phyloP scores from a whole-genome alignment of 2,797 vertebrate genomes.

The Channallabes apus region DNA sequence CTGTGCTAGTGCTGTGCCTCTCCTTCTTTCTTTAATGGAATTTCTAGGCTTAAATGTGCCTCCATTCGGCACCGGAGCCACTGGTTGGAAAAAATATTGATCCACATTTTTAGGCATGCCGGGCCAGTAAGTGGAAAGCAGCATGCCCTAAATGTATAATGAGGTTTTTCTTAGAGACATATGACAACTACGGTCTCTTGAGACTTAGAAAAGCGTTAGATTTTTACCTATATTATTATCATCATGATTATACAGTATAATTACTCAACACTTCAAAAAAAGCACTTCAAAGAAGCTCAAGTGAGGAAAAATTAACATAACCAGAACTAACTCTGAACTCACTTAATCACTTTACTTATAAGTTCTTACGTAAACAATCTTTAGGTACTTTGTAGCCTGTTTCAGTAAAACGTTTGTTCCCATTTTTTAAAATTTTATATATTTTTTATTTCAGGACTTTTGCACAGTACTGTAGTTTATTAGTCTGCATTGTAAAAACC shows the following conservation, averaged over 20 bases:
- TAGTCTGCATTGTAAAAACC: neutral
- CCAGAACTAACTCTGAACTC: too few relatives aligned
- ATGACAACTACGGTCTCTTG: neutral
- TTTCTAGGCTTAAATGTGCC: slow-evolving; percentile 74
- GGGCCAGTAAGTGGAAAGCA: slow-evolving; percentile 64
- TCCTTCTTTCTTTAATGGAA: slow-evolving; percentile 72
- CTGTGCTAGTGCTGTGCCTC: slow-evolving; percentile 59
- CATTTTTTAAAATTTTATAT: too few relatives aligned
- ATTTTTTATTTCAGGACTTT: too few relatives aligned
- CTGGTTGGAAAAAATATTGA: slow-evolving; percentile 74
- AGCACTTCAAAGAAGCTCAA: neutral
- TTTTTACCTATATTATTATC: neutral
- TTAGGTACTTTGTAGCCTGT: too few relatives aligned
- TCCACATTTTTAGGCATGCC: slow-evolving; percentile 72
- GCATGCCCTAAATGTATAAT: slow-evolving; percentile 72
- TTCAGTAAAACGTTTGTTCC: too few relatives aligned
- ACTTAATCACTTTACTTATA: too few relatives aligned
- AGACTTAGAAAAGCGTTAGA: neutral
- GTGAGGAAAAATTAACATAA: neutral
- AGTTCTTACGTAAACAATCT: too few relatives aligned
- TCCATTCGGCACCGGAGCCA: slow-evolving; percentile 63
- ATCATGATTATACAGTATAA: neutral
- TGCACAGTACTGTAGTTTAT: neutral
- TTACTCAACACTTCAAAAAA: neutral
- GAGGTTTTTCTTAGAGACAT: slow-evolving; percentile 61